These are phyloP conservation scores for Gnatocerus cornutus DNA, from an alignment of 2,888 invertebrate genomes.

Conservation along the genomic window DNA sequence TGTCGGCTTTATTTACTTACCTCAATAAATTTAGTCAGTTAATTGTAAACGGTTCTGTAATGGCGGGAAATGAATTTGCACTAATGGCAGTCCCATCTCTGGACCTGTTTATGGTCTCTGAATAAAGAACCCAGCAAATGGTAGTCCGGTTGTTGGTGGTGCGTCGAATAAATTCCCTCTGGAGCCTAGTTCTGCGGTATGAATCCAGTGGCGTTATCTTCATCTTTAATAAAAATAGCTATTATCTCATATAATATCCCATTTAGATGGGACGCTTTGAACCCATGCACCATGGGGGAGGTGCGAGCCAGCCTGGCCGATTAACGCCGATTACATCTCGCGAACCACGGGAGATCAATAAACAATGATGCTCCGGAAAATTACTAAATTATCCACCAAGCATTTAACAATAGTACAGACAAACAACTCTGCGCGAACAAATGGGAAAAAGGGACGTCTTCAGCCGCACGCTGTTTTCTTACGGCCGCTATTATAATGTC, in stretches of 20 bases:
- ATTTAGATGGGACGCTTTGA: constrained; percentile 61
- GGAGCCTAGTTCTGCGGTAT: constrained; percentile 18
- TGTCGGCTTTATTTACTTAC: not conserved
- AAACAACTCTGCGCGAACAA: constrained; percentile 57
- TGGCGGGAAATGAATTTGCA: constrained; percentile 32
- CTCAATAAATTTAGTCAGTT: constrained; percentile 13
- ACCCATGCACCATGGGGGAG: constrained; percentile 64
- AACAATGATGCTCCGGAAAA: constrained; percentile 68
- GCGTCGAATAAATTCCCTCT: constrained; percentile 33
- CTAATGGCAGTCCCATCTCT: constrained; percentile 32
- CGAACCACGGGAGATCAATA: constrained; percentile 67
- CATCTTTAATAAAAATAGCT: constrained; percentile 62
- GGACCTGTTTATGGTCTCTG: constrained; percentile 26
- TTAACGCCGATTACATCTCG: constrained; percentile 69
- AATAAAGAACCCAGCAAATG: constrained; percentile 31
- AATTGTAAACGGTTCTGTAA: constrained; percentile 28
- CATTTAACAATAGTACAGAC: constrained; percentile 60
- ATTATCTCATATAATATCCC: constrained; percentile 62
- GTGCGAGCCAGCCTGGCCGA: constrained; percentile 66
- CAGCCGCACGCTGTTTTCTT: constrained; percentile 54
- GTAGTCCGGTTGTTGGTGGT: constrained; percentile 30
- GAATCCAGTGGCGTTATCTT: constrained; percentile 58
- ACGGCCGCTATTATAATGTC: constrained; percentile 60
- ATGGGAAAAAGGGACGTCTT: constrained; percentile 56
- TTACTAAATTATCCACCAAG: constrained; percentile 67